Percentiles rank a stretch among this genome's conserved stretches.
Evolutionary conservation across 2,113 vertebrate species (phyloP).

Genomic region (Melospiza melodia): DNA sequence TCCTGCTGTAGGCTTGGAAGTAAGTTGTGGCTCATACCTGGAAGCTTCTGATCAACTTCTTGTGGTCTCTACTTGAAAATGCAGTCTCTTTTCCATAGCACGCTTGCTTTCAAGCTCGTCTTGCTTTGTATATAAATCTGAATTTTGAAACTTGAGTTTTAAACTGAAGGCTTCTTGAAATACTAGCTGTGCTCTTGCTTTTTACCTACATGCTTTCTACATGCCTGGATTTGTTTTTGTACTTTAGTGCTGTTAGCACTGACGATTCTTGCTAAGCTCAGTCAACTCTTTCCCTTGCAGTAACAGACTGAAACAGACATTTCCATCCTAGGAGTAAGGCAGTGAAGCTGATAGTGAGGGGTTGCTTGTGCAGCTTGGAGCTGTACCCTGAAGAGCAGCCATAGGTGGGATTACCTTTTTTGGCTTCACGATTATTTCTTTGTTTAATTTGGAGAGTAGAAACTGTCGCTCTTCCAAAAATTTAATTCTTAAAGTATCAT

Average conservation of each 20-base stretch:
- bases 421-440: not conserved
- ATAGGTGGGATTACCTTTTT: not conserved
- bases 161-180: not conserved
- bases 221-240: not conserved
- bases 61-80: not conserved
- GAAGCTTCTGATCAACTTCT: not conserved
- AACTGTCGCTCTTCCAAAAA: not conserved
- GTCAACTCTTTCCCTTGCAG: not conserved
- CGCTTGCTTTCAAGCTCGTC: not conserved
- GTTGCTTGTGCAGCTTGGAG: not conserved
- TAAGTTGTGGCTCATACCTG: not conserved
- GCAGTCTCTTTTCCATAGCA: not conserved
- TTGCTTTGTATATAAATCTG: not conserved
- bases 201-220: not conserved
- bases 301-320: not conserved
- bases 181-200: not conserved
- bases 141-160: slow-evolving; percentile 9
- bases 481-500: not conserved
- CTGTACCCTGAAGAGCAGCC: not conserved
- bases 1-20: not conserved
- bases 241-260: not conserved
- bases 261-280: not conserved
- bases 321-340: not conserved
- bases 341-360: not conserved
- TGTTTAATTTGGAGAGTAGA: not conserved